These are phyloP conservation scores for Hephaestus fuliginosus DNA, from an alignment of 2,797 vertebrate species.

Conservation along the genomic window DNA sequence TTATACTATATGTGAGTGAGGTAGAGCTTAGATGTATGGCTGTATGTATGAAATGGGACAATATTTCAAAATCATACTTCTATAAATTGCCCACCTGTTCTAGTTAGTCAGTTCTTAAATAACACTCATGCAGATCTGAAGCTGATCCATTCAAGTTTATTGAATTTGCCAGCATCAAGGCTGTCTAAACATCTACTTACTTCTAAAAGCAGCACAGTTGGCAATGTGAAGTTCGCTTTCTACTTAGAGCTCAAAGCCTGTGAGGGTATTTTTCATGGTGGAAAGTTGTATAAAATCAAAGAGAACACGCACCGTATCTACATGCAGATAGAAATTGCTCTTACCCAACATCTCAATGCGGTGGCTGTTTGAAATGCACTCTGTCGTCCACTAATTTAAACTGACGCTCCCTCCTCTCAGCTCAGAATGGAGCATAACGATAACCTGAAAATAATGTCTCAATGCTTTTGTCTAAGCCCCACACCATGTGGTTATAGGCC, in stretches of 20 bases:
- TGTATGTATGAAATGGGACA: background rate
- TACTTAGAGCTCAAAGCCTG: slow-evolving; percentile 40
- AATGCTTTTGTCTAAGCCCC: slow-evolving; percentile 65
- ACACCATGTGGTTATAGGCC: slow-evolving; percentile 61
- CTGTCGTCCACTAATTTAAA: slow-evolving; percentile 56
- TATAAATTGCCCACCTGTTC: slow-evolving; percentile 16
- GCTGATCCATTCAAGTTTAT: slow-evolving; percentile 23
- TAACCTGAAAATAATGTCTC: slow-evolving; percentile 70
- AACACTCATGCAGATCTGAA: slow-evolving; percentile 1
- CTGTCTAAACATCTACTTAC: slow-evolving; percentile 24
- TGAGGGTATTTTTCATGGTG: slow-evolving; percentile 27
- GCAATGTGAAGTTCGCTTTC: slow-evolving; percentile 1
- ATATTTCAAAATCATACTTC: slow-evolving; percentile 12
- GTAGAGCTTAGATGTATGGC: slow-evolving; percentile 12
- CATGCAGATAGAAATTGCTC: slow-evolving; percentile 3
- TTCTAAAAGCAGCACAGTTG: slow-evolving; percentile 8
- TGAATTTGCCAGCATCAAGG: slow-evolving; percentile 23
- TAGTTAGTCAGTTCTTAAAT: slow-evolving; percentile 10
- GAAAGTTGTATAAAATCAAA: slow-evolving; percentile 43
- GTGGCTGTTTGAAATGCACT: slow-evolving; percentile 56
- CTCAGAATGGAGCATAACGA: slow-evolving; percentile 47
- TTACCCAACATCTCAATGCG: slow-evolving; percentile 17
- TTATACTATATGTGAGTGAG: slow-evolving; percentile 6
- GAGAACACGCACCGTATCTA: background rate
- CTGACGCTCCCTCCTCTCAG: slow-evolving; percentile 29